phyloP scores from a whole-genome alignment of 2,888 invertebrate species.

The Marasmarcha lunaedactyla region DNA sequence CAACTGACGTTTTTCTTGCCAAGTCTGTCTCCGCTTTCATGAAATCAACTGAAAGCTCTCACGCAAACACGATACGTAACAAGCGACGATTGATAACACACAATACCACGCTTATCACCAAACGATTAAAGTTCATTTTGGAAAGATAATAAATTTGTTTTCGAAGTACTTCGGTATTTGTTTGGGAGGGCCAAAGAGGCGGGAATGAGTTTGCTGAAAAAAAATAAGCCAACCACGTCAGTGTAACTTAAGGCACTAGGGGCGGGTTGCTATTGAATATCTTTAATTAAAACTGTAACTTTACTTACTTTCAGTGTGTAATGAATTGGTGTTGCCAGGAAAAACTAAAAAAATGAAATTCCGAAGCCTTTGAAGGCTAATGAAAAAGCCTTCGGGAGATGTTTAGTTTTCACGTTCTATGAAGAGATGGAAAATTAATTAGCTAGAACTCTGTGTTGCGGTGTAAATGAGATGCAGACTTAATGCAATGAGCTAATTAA shows the following conservation, averaged over 20 bases:
- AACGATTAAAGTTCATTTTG: conserved; percentile 12
- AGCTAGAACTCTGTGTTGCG: conserved; percentile 22
- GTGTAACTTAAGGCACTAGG: conserved; percentile 62
- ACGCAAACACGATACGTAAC: conserved; percentile 24
- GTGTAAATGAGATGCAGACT: conserved; percentile 21
- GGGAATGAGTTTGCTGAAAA: conserved; percentile 68
- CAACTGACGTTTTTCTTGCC: conserved; percentile 49
- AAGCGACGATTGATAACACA: conserved; percentile 16
- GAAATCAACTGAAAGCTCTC: conserved; percentile 59
- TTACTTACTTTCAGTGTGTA: conserved; percentile 37
- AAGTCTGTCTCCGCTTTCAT: conserved; percentile 55
- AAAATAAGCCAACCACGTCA: conserved; percentile 70
- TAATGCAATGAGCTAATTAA: conserved; percentile 1
- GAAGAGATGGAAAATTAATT: conserved; percentile 28
- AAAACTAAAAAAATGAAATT: conserved; percentile 22
- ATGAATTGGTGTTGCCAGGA: conserved; percentile 36
- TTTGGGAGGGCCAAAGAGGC: conserved; percentile 69
- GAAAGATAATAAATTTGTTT: conserved; percentile 36
- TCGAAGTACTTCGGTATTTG: conserved; percentile 64
- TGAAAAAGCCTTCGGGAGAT: conserved; percentile 16
- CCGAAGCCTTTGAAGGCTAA: conserved; percentile 20
- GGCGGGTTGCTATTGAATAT: conserved; percentile 61
- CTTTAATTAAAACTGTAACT: conserved; percentile 66
- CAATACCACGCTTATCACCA: not conserved
- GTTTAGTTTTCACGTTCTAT: conserved; percentile 19